A percentile compares a stretch with the other conserved stretches of the same genome.
These are phyloP conservation scores for Xiphydria camelus DNA, from an alignment of 2,888 invertebrate genomes.

Conservation along the genomic window DNA sequence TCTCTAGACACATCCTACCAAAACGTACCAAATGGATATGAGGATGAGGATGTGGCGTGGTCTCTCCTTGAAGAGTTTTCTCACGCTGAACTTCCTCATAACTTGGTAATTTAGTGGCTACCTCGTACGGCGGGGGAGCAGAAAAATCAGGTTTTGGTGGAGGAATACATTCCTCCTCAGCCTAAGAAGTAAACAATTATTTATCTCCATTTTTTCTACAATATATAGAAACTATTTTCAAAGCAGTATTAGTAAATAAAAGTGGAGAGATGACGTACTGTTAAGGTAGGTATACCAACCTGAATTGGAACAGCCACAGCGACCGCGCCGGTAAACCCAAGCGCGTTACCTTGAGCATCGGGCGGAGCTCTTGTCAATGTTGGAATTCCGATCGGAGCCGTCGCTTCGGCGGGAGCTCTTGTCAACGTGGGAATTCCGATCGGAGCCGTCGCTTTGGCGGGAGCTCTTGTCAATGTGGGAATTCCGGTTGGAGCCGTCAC, in stretches of 20 bases:
- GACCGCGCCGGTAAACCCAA: conserved; percentile 28
- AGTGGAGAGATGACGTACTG: not conserved
- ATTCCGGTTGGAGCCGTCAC: conserved; percentile 26
- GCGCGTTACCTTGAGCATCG: conserved; percentile 27
- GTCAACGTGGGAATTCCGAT: conserved; percentile 32
- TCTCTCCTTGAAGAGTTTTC: conserved; percentile 77
- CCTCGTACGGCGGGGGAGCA: conserved; percentile 87
- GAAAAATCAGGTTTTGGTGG: conserved; percentile 84
- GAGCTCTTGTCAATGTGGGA: conserved; percentile 29
- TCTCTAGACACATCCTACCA: no score
- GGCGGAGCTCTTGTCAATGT: conserved; percentile 35
- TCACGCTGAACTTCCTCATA: conserved; percentile 92
- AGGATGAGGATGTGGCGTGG: conserved; percentile 54
- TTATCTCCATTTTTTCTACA: no score
- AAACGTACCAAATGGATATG: conserved; percentile 48
- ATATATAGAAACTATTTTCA: no score
- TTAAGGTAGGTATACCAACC: not conserved
- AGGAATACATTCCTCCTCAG: conserved; percentile 66
- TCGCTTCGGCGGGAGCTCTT: conserved; percentile 22
- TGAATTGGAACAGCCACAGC: conserved; percentile 25
- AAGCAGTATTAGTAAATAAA: not conserved
- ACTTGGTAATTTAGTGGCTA: conserved; percentile 83
- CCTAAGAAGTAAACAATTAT: not conserved
- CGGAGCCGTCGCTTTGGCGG: conserved; percentile 23
- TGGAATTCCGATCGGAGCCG: conserved; percentile 28